Evolutionary conservation across 1,140 invertebrate species (phyloP), one percentile per base, ranked within the genome.

Genomic region (Drusus annulatus): DNA sequence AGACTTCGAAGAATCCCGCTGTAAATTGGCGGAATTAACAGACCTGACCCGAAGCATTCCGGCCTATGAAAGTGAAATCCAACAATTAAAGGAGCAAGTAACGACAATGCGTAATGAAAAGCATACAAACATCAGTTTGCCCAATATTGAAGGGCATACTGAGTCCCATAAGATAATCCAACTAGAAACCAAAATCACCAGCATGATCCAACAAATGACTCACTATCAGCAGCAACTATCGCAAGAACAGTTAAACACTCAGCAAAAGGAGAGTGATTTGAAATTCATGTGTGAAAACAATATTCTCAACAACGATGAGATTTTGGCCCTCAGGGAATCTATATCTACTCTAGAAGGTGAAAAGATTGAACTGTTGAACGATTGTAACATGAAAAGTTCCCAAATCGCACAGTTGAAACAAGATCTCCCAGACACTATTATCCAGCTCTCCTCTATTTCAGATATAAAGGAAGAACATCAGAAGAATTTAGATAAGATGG

Each of bases 391-490:
- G 16, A 52, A 74, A 31, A 74, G 28, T 54, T 54, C 51, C 16
- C 19, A 56, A 58, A 28, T 74, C n/a, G 51, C 54, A 25, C 56
- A 56, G 23, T 36, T 71, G 68, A 71, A 36, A 19, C 45, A 21
- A 51, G 68, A 71, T 45, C 31, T 71, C 3, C 7, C 8, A 4
- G 68, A 71, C 17, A 8, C n/a, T 21, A 52, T 19, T 52, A 21
- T 51, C n/a, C 68, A 71, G 68, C 52, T 50, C 23, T 71, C 68
- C 23, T 51, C 36, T 16, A 16, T 75, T 25, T 58, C 51, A 56
- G 21, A 58, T 6, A 75, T 56, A 2, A 75, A 75, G 17, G 79
- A 80, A 36, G 79, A 80, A 23, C 50, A 76, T 16, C 25, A 69
- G 21, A 65, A 28, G 36, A 76, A 76, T 68, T 25, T 80, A 16